Conservation (phyloP, 2,797 vertebrate genomes). For the Ceryle rudis region DNA sequence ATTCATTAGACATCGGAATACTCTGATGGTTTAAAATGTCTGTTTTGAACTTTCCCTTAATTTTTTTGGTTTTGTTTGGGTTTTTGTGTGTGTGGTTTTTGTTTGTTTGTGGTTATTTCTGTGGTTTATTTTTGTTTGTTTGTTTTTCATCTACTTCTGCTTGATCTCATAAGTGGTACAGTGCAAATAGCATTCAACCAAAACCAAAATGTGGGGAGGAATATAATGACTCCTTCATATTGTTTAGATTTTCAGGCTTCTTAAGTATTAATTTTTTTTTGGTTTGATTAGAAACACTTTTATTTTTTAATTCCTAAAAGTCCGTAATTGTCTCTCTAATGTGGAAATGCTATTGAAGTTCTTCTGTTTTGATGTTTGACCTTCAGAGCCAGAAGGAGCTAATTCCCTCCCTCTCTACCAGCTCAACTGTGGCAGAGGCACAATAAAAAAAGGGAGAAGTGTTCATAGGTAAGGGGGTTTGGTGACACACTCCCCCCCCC, state of each 20-base stretch:
- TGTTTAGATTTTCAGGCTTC: neutral
- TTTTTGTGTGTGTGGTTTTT: too few species aligned
- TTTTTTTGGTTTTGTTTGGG: neutral
- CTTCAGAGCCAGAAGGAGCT: neutral
- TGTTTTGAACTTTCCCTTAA: conserved; percentile 14
- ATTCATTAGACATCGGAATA: conserved; percentile 10
- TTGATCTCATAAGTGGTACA: neutral
- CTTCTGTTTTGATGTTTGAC: neutral
- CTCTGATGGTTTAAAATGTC: neutral
- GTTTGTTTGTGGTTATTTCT: too few species aligned
- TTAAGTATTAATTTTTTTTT: neutral
- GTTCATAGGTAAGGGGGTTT: neutral
- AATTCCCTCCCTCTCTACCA: neutral
- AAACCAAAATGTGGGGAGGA: neutral
- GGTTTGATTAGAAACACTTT: neutral
- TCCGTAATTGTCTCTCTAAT: neutral
- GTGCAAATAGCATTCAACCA: neutral
- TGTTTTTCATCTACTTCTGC: neutral
- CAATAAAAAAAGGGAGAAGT: neutral
- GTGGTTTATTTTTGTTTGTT: neutral
- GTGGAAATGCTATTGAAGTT: neutral
- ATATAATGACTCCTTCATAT: neutral
- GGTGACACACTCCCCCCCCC: neutral
- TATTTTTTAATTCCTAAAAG: neutral
- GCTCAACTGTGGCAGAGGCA: neutral